phyloP scores from a whole-genome alignment of 2,888 invertebrate species.

The Caenorhabditis becei region DNA sequence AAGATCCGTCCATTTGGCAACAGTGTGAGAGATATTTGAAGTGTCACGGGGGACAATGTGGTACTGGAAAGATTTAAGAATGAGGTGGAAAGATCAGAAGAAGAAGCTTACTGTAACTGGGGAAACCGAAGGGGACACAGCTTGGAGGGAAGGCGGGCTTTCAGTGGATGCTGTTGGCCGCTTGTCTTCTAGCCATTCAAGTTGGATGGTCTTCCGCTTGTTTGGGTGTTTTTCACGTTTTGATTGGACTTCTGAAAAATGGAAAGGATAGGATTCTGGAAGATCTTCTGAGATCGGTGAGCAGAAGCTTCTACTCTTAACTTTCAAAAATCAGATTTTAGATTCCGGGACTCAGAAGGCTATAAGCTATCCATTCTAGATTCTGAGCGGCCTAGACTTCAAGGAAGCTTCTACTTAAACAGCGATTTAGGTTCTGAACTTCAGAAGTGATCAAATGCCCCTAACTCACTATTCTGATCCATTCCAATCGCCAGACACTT shows the following conservation, averaged over 20 bases:
- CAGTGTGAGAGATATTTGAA: slow-evolving; percentile 11
- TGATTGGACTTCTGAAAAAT: slow-evolving; percentile 31
- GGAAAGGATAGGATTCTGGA: no score
- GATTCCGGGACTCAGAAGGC: no score
- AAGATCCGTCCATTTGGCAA: slow-evolving; percentile 11
- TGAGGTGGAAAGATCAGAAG: no score
- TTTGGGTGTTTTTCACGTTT: slow-evolving; percentile 31
- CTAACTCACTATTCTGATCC: slow-evolving; percentile 23
- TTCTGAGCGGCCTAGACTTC: no score
- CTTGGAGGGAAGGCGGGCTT: not conserved
- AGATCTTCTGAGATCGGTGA: no score
- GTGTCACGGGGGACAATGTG: slow-evolving; percentile 14
- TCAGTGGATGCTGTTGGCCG: not conserved
- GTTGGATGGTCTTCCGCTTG: not conserved
- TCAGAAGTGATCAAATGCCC: no score
- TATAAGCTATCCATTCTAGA: no score
- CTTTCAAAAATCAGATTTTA: no score
- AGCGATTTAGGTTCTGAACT: no score
- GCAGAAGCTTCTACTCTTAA: no score
- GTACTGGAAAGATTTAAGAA: slow-evolving; percentile 1
- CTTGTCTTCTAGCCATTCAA: not conserved
- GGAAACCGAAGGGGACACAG: no score
- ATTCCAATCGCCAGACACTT: slow-evolving; percentile 22
- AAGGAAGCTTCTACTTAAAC: no score
- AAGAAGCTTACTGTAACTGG: not conserved